Conservation (phyloP, 1,140 invertebrate genomes). For the Parapsyche elsis region DNA sequence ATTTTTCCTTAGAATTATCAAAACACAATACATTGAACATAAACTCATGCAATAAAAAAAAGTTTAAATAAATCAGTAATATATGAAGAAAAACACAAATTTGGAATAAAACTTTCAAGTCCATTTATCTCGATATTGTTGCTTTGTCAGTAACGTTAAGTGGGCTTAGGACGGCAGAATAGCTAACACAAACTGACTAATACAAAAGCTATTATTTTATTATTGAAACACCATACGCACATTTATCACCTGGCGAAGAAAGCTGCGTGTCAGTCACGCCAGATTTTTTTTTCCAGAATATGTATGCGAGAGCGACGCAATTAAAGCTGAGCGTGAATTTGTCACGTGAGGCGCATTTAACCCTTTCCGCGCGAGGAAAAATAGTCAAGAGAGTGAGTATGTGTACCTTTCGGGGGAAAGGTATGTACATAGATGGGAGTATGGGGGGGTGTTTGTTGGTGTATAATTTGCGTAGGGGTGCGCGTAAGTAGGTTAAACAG, state of each 20-base stretch:
- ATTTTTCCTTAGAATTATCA: too few species aligned
- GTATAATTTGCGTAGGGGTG: conserved; percentile 6
- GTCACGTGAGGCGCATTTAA: background rate
- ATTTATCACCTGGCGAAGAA: background rate
- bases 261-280: background rate
- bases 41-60: too few species aligned
- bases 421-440: background rate
- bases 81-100: too few species aligned
- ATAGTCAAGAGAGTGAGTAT: background rate
- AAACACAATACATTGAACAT: too few species aligned
- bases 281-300: background rate
- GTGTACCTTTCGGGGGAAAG: background rate
- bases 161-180: too few species aligned
- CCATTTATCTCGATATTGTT: too few species aligned
- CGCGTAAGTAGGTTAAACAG: conserved; percentile 40
- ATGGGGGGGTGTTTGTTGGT: background rate
- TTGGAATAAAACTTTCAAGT: too few species aligned
- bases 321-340: conserved; percentile 10
- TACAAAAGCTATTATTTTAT: too few species aligned
- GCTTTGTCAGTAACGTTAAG: too few species aligned
- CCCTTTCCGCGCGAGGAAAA: conserved; percentile 7
- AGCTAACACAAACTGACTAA: too few species aligned
- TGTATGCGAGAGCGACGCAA: background rate
- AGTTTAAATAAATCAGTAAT: too few species aligned
- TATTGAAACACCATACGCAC: too few species aligned